Evolutionary conservation across 2,797 vertebrate species (phyloP).

Genomic region (Eremophila alpestris): DNA sequence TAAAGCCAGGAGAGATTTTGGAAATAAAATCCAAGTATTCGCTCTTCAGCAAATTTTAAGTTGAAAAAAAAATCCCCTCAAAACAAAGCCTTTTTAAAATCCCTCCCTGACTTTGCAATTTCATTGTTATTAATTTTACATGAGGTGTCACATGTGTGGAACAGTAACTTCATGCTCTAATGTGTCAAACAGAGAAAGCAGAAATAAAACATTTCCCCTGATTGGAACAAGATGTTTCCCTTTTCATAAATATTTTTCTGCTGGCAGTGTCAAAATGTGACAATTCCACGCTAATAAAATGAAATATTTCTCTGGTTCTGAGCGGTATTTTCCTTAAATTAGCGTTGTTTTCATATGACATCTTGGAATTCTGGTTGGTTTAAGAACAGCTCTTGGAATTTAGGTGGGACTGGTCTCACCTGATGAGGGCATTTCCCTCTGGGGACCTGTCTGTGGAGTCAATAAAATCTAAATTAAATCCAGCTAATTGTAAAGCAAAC

Average conservation of each 20-base stretch:
- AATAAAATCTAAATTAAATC: background rate
- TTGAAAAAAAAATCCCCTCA: background rate
- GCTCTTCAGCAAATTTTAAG: background rate
- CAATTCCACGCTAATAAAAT: constrained; percentile 18
- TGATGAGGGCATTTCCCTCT: background rate
- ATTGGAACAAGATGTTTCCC: constrained; percentile 36
- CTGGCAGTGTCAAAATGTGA: constrained; percentile 21
- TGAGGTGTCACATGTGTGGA: background rate
- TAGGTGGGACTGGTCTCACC: background rate
- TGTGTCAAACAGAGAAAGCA: constrained; percentile 18
- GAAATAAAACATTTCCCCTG: background rate
- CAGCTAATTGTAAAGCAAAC: background rate
- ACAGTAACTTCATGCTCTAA: background rate
- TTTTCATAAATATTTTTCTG: background rate
- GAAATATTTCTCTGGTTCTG: constrained; percentile 15
- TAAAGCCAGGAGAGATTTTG: background rate
- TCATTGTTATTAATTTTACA: background rate
- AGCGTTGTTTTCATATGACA: background rate
- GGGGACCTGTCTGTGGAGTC: background rate
- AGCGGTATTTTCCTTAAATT: background rate
- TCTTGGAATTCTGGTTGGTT: background rate
- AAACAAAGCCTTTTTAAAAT: background rate
- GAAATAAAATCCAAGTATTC: background rate
- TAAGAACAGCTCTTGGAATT: background rate
- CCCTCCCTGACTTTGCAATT: background rate